Base-by-base conservation (phyloP, 2,797 vertebrate genomes). In the Phoebastria nigripes region DNA sequence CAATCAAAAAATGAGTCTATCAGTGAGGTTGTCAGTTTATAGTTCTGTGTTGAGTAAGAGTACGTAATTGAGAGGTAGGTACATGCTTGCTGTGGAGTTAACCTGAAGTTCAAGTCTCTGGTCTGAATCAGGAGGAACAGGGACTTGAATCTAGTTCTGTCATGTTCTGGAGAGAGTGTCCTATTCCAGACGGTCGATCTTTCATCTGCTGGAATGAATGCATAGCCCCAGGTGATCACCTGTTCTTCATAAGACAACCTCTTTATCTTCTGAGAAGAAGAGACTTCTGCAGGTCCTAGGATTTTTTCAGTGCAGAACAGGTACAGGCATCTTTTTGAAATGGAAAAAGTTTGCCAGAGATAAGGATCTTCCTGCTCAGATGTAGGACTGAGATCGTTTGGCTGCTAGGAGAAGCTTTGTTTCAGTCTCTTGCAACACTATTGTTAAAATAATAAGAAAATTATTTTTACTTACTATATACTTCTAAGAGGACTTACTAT, bases 141-240 rank as follows among this genome's bases (percentile, higher is more conserved):
- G 59, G 49, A 83, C 65, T 86, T 47, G 35, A 65, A 65, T 90
- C 85, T 88, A 82, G 87, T 96, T 93, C 76, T 90, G n/a, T 95
- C 89, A 65, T 72, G 77, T 90, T 77, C 89, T 77, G 79, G 29
- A 69, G 81, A 85, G 37, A 67, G 74, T 55, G 65, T 71, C 84
- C 82, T 86, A 9, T 71, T 89, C 74, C 89, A 87, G 44, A 87
- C 4, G 3, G 52, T 73, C 0, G 0, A 63, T 90, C 70, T 93
- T 95, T 96, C 81, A 87, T 95, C 74, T 93, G 41, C 71, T 93
- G 89, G 63, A 95, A 94, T 78, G 87, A 96, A 74, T 92, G 39
- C 29, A 28, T 74, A 94, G 69, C 93, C 70, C 49, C 29, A 79
- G 85, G 94, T 81, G 37, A 74, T 94, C 65, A 89, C 52, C 76